Evolutionary conservation across 2,113 vertebrate genomes (phyloP), one percentile per base, ranked within the genome.

Genomic region (Cephalopterus ornatus): DNA sequence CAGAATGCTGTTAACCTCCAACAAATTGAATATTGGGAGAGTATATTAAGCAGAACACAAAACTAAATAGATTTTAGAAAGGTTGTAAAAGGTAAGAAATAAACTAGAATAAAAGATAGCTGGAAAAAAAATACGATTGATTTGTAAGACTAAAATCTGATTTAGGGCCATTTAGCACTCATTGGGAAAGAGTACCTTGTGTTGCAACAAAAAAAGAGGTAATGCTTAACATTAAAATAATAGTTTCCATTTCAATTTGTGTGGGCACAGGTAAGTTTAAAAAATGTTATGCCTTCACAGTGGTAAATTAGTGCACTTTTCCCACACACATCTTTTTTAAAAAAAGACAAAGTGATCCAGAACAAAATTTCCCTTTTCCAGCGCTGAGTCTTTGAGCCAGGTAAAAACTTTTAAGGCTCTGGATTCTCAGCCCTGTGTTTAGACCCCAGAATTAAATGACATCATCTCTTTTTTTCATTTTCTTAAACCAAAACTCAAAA

Each of bases 171-270:
- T n/a, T n/a, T n/a, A 72, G 39, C 24, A 55, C 16, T 61, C 15
- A 24, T 1, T 52, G 46, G 42, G 85, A 91, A 75, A 72, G 11
- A 52, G 14, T 9, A 72, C 27, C 46, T 55, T 56, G 28, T 39
- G 50, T 19, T 17, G 17, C 37, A 71, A 90, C 28, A 75, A 53
- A 74, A 61, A 41, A 55, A 44, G 55, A 55, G 12, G 12, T 33
- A 91, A 78, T 26, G 30, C 39, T 76, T 72, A 62, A 53, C 32
- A 52, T 68, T 62, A 89, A 96, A 96, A 91, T 87, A 76, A 91
- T 67, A 91, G 93, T 89, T 96, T 96, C 91, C 44, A 91, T 94
- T 94, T 85, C 92, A 88, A 82, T 28, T 88, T 79, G 89, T 63
- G 80, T 81, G 62, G 83, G 86, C 53, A 84, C 26, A 74, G 72